Percentiles rank a stretch among this genome's conserved stretches.
Conservation (phyloP, 2,113 vertebrate genomes). For the Rhea americana region DNA sequence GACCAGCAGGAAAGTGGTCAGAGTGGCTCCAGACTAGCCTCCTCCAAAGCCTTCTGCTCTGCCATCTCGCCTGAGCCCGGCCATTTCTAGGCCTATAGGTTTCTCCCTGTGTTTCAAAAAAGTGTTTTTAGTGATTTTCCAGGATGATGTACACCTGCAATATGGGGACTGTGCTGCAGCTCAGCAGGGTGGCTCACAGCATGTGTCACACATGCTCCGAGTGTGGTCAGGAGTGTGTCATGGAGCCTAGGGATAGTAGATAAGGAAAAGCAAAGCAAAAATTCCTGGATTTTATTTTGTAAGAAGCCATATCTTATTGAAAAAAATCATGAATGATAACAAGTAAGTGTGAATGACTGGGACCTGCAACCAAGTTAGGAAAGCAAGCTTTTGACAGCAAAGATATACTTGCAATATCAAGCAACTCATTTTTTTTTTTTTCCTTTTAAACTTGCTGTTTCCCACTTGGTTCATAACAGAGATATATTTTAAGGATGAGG, state of each 20-base stretch:
- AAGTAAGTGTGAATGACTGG: not conserved
- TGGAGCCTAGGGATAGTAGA: not conserved
- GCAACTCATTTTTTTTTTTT: not conserved
- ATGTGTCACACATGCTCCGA: not conserved
- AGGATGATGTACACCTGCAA: not conserved
- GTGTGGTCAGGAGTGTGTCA: fast-evolving
- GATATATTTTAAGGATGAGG: not conserved
- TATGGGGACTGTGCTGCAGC: fast-evolving
- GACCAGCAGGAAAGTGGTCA: not conserved
- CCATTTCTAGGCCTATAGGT: not conserved
- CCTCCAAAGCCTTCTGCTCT: not conserved
- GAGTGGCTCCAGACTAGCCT: not conserved
- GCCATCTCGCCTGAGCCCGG: fast-evolving
- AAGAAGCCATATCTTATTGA: not conserved
- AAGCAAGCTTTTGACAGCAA: not conserved
- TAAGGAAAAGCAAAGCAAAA: not conserved
- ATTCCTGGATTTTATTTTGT: not conserved
- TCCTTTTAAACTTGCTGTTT: not conserved
- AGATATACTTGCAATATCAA: not conserved
- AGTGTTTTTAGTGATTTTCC: not conserved
- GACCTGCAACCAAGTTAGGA: not conserved
- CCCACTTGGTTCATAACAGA: not conserved
- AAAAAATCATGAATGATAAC: not conserved
- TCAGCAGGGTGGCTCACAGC: not conserved
- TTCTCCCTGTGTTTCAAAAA: not conserved